phyloP scores from a whole-genome alignment of 2,113 vertebrate genomes.

The Alligator sinensis region DNA sequence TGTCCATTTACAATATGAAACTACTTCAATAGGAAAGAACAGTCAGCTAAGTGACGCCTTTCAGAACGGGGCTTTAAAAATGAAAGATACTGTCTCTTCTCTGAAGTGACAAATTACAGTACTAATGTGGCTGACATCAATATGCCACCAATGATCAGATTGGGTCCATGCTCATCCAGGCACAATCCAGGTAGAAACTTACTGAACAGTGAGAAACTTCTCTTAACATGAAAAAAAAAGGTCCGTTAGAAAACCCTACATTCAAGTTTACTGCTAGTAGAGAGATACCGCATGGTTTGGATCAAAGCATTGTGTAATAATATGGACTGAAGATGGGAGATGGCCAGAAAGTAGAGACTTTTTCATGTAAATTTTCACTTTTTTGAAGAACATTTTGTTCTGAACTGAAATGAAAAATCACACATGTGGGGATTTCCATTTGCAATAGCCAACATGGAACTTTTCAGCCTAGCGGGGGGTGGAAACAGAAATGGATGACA shows the following conservation, averaged over 20 bases:
- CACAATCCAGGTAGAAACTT: not conserved
- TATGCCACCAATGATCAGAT: conserved; percentile 4
- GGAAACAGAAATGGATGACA: too few species aligned
- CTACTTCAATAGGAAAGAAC: conserved; percentile 38
- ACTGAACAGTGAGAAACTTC: not conserved
- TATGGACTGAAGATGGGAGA: not conserved
- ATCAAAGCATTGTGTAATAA: not conserved
- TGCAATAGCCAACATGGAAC: not conserved
- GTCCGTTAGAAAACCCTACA: not conserved
- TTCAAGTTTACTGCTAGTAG: not conserved
- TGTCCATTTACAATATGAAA: conserved; percentile 30
- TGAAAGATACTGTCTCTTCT: not conserved
- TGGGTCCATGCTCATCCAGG: not conserved
- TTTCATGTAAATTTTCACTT: not conserved
- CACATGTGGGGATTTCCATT: not conserved
- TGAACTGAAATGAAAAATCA: not conserved
- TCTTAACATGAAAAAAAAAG: not conserved
- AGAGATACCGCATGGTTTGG: rapidly evolving
- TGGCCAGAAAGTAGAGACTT: not conserved
- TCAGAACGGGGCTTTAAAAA: not conserved
- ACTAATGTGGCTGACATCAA: not conserved
- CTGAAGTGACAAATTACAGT: not conserved
- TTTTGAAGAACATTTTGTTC: not conserved
- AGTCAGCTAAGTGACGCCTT: not conserved
- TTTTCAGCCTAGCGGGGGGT: not conserved